Conservation (phyloP, 1,140 invertebrate genomes). For the Episyrphus balteatus region DNA sequence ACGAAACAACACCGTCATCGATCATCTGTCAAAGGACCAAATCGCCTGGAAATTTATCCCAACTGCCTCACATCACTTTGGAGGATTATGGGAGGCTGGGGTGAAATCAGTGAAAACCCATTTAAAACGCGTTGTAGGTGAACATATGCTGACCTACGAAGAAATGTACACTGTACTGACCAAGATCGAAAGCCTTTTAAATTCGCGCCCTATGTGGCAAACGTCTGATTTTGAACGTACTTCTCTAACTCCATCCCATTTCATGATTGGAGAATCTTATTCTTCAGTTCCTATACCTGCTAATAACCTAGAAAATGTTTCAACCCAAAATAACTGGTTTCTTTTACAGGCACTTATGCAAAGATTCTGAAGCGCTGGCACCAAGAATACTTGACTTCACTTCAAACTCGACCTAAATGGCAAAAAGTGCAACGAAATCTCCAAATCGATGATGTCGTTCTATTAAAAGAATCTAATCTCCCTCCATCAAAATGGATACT, state of each 20-base stretch:
- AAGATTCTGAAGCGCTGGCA: slow-evolving; percentile 14
- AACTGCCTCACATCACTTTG: too few species aligned
- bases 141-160: too few species aligned
- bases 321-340: too few species aligned
- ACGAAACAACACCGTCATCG: too few species aligned
- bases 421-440: slow-evolving; percentile 7
- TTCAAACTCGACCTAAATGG: slow-evolving; percentile 16
- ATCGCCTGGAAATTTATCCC: too few species aligned
- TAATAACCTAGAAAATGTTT: not conserved
- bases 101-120: too few species aligned
- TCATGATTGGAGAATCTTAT: slow-evolving; percentile 9
- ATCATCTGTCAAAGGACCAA: too few species aligned
- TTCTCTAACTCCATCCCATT: slow-evolving; percentile 13
- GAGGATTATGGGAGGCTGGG: too few species aligned
- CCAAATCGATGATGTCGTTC: too few species aligned
- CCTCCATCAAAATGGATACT: too few species aligned
- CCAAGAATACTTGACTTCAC: too few species aligned
- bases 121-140: slow-evolving; percentile 9
- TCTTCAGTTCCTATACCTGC: slow-evolving; percentile 14
- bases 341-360: slow-evolving; percentile 6
- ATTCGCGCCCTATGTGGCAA: too few species aligned
- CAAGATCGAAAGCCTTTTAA: slow-evolving; percentile 23
- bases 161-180: slow-evolving; percentile 11
- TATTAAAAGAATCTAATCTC: slow-evolving; percentile 25
- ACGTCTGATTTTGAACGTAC: not conserved